Percentiles rank a stretch among this genome's conserved stretches.
These are phyloP conservation scores for Phodopus roborovskii DNA, from an alignment of 2,113 vertebrate genomes.

Conservation along the genomic window DNA sequence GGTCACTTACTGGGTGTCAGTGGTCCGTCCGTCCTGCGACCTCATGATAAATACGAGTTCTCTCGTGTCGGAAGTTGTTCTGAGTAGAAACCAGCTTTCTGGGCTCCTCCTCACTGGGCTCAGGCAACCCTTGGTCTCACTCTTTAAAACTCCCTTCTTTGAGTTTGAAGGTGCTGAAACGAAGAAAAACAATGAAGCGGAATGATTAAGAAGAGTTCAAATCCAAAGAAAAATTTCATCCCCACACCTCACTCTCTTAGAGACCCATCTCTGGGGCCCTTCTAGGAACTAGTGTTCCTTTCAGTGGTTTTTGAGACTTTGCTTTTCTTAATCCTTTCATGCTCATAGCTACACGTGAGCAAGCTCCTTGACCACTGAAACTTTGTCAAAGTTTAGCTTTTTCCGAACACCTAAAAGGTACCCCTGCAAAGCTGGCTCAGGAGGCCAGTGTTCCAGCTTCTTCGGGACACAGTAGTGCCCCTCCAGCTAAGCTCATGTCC, in stretches of 20 bases:
- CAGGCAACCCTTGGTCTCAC: neutral
- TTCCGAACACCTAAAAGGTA: neutral
- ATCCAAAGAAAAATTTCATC: neutral
- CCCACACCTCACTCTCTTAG: neutral
- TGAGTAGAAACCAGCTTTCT: neutral
- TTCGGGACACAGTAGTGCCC: neutral
- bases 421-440: neutral
- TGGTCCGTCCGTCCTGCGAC: neutral
- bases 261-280: neutral
- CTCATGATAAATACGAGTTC: neutral
- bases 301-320: neutral
- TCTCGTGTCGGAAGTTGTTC: neutral
- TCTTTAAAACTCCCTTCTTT: neutral
- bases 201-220: neutral
- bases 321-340: neutral
- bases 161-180: neutral
- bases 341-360: neutral
- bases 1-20: neutral
- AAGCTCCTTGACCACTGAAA: neutral
- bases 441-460: neutral
- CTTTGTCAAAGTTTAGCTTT: neutral
- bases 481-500: neutral
- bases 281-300: neutral
- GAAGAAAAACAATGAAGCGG: too few species aligned
- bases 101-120: neutral